These are phyloP conservation scores for Balaenoptera acutorostrata DNA, from an alignment of 2,113 vertebrate genomes.

Conservation along the genomic window DNA sequence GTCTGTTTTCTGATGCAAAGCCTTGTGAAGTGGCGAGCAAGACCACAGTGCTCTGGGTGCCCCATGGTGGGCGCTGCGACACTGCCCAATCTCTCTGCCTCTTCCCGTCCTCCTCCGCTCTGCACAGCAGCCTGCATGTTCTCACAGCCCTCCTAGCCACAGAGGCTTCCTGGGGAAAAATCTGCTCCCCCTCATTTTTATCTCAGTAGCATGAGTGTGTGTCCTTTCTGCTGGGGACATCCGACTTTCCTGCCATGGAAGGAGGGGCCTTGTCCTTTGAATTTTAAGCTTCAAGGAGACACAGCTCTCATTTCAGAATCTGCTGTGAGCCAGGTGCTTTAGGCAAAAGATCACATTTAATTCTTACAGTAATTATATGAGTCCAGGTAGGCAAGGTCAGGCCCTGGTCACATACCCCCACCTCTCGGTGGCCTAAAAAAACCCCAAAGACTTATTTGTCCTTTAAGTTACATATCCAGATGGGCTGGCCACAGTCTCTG, in stretches of 20 bases:
- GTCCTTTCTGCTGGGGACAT: neutral
- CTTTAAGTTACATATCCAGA: neutral
- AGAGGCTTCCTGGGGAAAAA: neutral
- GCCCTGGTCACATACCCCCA: neutral
- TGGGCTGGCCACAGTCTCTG: neutral
- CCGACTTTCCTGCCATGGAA: neutral
- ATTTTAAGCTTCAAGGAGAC: neutral
- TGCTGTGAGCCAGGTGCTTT: neutral
- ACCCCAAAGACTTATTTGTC: neutral
- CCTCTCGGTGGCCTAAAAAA: neutral
- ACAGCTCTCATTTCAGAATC: neutral
- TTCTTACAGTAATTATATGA: neutral
- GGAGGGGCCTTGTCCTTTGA: neutral
- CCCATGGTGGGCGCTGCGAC: neutral
- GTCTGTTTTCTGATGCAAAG: neutral
- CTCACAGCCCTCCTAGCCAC: neutral
- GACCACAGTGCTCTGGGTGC: no score
- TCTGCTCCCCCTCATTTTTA: neutral
- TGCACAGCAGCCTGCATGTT: neutral
- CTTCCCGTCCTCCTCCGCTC: neutral
- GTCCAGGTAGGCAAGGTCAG: neutral
- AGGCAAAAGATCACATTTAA: no score
- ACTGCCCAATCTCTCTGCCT: rapidly evolving
- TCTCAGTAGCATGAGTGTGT: neutral
- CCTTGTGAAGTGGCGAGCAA: no score